Evolutionary conservation across 2,888 invertebrate species (phyloP).

Genomic region (Falcaria lacertinaria): DNA sequence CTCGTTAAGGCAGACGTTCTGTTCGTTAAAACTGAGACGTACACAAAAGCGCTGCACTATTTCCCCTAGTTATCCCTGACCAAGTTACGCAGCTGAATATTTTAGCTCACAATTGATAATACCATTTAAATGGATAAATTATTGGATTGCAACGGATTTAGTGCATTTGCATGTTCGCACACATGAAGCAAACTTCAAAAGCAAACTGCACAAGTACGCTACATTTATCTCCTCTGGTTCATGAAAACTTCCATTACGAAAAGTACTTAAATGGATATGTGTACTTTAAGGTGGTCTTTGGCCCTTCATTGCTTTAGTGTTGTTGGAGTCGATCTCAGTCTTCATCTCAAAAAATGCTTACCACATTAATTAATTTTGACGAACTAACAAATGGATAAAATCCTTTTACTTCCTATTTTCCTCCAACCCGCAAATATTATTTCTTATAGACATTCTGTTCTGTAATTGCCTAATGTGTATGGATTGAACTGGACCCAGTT

Average conservation of each 20-base stretch:
- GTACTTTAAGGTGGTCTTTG: too few species aligned
- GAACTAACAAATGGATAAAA: too few species aligned
- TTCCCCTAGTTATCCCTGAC: neutral
- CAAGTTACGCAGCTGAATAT: slow-evolving; percentile 17
- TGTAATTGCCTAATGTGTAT: too few species aligned
- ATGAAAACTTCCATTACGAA: slow-evolving; percentile 64
- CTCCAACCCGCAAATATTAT: too few species aligned
- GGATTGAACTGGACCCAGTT: too few species aligned
- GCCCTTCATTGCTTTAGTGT: too few species aligned
- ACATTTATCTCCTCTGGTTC: slow-evolving; percentile 58
- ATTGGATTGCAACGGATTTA: slow-evolving; percentile 45
- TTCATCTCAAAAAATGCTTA: too few species aligned
- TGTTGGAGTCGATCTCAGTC: too few species aligned
- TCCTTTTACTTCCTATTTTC: too few species aligned
- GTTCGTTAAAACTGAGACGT: neutral
- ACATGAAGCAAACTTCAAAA: slow-evolving; percentile 56
- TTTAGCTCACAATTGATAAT: slow-evolving; percentile 42
- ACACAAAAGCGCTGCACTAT: neutral
- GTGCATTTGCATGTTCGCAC: slow-evolving; percentile 59
- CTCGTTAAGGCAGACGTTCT: slow-evolving; percentile 2
- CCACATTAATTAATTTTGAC: too few species aligned
- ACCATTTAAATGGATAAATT: slow-evolving; percentile 52
- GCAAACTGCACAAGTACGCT: slow-evolving; percentile 59
- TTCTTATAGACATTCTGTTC: too few species aligned
- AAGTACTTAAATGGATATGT: slow-evolving; percentile 57